Base-by-base conservation (phyloP, 2,113 vertebrate species). In the Burhinus bistriatus region DNA sequence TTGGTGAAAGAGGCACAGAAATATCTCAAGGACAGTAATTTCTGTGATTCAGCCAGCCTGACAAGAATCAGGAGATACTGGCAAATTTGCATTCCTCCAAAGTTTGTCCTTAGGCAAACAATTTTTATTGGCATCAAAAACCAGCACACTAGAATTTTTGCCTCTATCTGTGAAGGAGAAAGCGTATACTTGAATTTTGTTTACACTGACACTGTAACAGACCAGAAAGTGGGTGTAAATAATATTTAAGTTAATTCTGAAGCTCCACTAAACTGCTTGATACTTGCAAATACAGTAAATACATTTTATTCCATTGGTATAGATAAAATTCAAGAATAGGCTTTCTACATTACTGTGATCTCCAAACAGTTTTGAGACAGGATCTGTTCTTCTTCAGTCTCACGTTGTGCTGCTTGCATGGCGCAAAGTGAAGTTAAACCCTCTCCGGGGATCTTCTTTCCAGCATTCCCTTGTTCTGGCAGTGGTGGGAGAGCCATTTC, bases 351-450 rank as follows among this genome's bases (percentile, higher is more conserved):
- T 77, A 36, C n/a, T 80, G 0, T 2, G 2, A 38, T 92, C 71
- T 83, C 51, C 45, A 57, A 44, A 54, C 66, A 54, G 40, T 76
- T 86, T 49, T 72, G 75, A 89, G 90, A 52, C 40, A 45, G 62
- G 84, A 88, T 95, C 96, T 95, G 93, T 88, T 96, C 82, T 86
- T 92, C 83, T 90, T 96, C 95, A 97, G 71, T 75, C 58, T 94
- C 93, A 77, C 32, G 0, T 47, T 95, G 90, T 83, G 55, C 84
- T 86, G 62, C 82, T 90, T 92, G 27, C 49, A 83, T 42, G 55
- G 82, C 17, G 7, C 73, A 90, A 58, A 92, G 66, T 38, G 75
- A 83, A 94, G 82, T 65, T 77, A 85, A 88, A 94, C 44, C 69
- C 61, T 93, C 75, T 90, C 90, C 9, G 5, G 90, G 64, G 84